phyloP scores from a whole-genome alignment of 2,113 vertebrate genomes.

The Carettochelys insculpta region DNA sequence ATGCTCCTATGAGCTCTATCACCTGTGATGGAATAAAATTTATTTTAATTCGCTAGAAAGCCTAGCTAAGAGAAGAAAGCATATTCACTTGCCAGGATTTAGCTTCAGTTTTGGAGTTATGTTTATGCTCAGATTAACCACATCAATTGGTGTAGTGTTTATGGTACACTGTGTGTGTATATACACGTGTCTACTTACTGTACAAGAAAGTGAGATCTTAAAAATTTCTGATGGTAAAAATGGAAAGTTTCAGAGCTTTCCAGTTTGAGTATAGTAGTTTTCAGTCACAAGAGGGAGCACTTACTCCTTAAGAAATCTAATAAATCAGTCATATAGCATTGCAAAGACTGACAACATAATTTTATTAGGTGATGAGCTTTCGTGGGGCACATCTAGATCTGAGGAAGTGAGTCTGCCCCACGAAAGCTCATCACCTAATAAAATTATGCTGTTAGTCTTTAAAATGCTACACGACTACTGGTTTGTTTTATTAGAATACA shows the following conservation, averaged over 20 bases:
- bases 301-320: neutral
- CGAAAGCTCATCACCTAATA: too few relatives aligned
- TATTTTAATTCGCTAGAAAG: neutral
- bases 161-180: too few relatives aligned
- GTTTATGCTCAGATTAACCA: neutral
- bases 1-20: neutral
- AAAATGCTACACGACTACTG: too few relatives aligned
- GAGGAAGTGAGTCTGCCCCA: too few relatives aligned
- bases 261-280: accelerated
- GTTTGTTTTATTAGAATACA: too few relatives aligned
- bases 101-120: neutral
- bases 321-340: too few relatives aligned
- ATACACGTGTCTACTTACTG: neutral
- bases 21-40: neutral
- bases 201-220: neutral
- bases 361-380: too few relatives aligned
- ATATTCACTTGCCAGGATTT: neutral
- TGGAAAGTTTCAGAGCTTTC: neutral
- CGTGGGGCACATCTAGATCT: too few relatives aligned
- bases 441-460: too few relatives aligned
- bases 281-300: conserved; percentile 65
- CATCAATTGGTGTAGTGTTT: neutral
- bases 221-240: neutral
- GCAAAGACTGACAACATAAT: too few relatives aligned
- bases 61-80: neutral